phyloP scores from a whole-genome alignment of 2,888 invertebrate genomes.

The Aromia moschata region DNA sequence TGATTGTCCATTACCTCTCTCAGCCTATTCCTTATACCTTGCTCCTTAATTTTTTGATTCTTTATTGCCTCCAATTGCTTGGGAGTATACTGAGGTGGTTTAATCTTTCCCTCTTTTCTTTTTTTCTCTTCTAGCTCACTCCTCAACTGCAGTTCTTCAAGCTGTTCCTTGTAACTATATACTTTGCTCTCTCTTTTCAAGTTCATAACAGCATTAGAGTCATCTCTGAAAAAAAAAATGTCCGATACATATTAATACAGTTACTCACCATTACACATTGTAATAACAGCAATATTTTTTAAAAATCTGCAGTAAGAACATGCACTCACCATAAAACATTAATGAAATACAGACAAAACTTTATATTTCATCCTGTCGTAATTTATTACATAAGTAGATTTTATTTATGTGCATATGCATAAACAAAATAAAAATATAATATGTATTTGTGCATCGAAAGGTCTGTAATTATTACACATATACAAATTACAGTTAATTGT shows the following conservation, averaged over 20 bases:
- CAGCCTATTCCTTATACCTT: constrained; percentile 76
- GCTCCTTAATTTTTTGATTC: constrained; percentile 86
- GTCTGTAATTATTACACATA: too few relatives aligned
- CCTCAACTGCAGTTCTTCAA: constrained; percentile 92
- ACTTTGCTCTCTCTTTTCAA: constrained; percentile 95
- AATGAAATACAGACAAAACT: too few relatives aligned
- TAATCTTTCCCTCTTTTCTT: constrained; percentile 79
- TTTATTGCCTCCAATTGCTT: constrained; percentile 94
- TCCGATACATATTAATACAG: constrained; percentile 4
- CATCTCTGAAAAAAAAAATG: constrained; percentile 55
- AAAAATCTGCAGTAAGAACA: too few relatives aligned
- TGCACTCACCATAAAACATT: too few relatives aligned
- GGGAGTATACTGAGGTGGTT: constrained; percentile 76
- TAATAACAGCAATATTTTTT: too few relatives aligned
- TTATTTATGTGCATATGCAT: too few relatives aligned
- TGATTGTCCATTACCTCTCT: constrained; percentile 70
- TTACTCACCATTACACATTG: too few relatives aligned
- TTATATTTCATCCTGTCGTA: too few relatives aligned
- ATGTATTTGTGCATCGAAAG: too few relatives aligned
- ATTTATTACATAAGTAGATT: too few relatives aligned
- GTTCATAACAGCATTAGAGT: constrained; percentile 71
- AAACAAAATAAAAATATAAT: too few relatives aligned
- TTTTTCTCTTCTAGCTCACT: constrained; percentile 92
- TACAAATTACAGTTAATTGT: too few relatives aligned
- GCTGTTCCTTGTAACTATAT: constrained; percentile 96